These are phyloP conservation scores for Ariopsis seemanni DNA, from an alignment of 2,113 vertebrate species.

Conservation along the genomic window DNA sequence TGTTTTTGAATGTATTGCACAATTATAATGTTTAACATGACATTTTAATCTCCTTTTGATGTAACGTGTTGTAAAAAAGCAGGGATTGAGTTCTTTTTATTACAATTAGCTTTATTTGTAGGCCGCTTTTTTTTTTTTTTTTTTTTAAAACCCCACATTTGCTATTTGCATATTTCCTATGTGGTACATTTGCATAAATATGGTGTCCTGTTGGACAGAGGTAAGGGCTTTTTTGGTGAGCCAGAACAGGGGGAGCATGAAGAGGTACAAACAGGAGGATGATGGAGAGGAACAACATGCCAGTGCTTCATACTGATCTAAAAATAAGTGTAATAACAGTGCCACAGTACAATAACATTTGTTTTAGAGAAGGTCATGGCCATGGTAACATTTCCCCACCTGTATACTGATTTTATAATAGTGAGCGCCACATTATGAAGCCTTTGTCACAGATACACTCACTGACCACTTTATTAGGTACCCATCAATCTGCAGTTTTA, in stretches of 20 bases:
- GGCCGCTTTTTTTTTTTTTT: neutral
- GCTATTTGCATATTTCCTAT: neutral
- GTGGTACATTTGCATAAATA: neutral
- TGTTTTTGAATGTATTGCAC: neutral
- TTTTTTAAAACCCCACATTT: neutral
- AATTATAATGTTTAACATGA: neutral
- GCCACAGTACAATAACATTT: slow-evolving; percentile 12
- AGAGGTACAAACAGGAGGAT: neutral
- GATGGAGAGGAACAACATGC: neutral
- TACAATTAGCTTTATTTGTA: neutral
- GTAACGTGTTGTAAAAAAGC: neutral
- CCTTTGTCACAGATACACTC: too few relatives aligned
- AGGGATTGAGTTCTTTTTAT: neutral
- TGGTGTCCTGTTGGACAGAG: neutral
- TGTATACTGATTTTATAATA: neutral
- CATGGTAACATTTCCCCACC: neutral
- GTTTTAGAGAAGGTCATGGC: slow-evolving; percentile 10
- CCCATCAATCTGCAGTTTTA: too few relatives aligned
- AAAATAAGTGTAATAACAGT: slow-evolving; percentile 21
- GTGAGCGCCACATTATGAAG: neutral
- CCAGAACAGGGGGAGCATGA: neutral
- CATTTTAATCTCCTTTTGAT: neutral
- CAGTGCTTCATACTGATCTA: slow-evolving; percentile 28
- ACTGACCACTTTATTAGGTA: too few relatives aligned
- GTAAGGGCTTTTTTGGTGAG: neutral